Evolutionary conservation across 2,888 invertebrate genomes (phyloP).

Genomic region (Cheilosia impressa): DNA sequence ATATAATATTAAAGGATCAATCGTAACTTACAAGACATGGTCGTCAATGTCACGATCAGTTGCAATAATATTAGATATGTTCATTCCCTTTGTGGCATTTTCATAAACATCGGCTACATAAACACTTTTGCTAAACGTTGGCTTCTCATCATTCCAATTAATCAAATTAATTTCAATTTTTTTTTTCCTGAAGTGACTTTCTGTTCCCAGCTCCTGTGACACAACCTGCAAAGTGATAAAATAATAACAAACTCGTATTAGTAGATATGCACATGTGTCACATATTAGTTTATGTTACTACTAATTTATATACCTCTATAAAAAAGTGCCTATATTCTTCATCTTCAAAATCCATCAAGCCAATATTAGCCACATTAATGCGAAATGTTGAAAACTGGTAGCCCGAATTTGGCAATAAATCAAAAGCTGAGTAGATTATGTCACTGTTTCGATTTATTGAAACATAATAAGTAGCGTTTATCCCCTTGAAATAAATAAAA

Average conservation of each 20-base stretch:
- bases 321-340: constrained; percentile 84
- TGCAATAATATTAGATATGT: constrained; percentile 85
- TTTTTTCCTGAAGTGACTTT: constrained; percentile 79
- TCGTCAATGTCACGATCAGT: constrained; percentile 87
- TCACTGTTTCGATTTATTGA: constrained; percentile 79
- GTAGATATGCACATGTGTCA: not conserved
- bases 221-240: constrained; percentile 78
- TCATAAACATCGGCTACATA: constrained; percentile 85
- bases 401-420: constrained; percentile 86
- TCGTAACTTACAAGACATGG: constrained; percentile 84
- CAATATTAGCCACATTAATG: constrained; percentile 85
- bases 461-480: constrained; percentile 86
- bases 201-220: constrained; percentile 79
- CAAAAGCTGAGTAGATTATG: constrained; percentile 84
- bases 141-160: constrained; percentile 90
- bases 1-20: not conserved
- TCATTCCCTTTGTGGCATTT: constrained; percentile 84
- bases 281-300: not conserved
- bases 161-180: constrained; percentile 85
- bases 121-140: constrained; percentile 85
- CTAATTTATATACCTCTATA: constrained; percentile 79
- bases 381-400: constrained; percentile 86
- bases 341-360: constrained; percentile 86
- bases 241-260: no score
- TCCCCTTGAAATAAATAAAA: constrained; percentile 82